Conservation (phyloP, 2,797 vertebrate genomes). For the Huso huso region DNA sequence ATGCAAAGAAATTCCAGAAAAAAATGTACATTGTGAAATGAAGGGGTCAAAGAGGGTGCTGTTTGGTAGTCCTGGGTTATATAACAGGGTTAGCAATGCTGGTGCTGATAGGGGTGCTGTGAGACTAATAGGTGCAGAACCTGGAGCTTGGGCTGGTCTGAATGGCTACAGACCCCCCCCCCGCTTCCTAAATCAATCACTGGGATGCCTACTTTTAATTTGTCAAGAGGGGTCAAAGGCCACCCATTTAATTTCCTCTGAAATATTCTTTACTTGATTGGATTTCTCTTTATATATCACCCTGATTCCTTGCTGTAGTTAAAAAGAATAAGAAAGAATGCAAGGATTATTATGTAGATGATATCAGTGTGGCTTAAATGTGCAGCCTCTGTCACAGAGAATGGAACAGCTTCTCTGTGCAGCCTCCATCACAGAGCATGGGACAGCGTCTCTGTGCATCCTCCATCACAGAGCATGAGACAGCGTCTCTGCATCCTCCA, state of each 20-base stretch:
- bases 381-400: too few relatives aligned
- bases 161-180: slow-evolving; percentile 28
- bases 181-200: slow-evolving; percentile 36
- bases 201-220: slow-evolving; percentile 27
- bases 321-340: too few relatives aligned
- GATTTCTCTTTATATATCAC: slow-evolving; percentile 15
- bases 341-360: too few relatives aligned
- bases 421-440: too few relatives aligned
- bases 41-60: slow-evolving; percentile 18
- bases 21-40: slow-evolving; percentile 33
- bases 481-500: too few relatives aligned
- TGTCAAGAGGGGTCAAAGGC: slow-evolving; percentile 37
- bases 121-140: slow-evolving; percentile 9
- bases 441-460: too few relatives aligned
- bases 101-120: slow-evolving; percentile 32
- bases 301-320: too few relatives aligned
- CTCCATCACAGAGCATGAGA: too few relatives aligned
- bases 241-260: slow-evolving; percentile 36
- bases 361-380: too few relatives aligned
- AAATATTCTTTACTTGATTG: slow-evolving; percentile 34
- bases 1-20: slow-evolving; percentile 64
- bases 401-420: too few relatives aligned
- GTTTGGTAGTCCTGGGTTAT: slow-evolving; percentile 48
- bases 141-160: slow-evolving; percentile 5
- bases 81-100: slow-evolving; percentile 42